A percentile compares a stretch with the other conserved stretches of the same genome.
Conservation (phyloP, 2,113 vertebrate species). For the Glaucomys volans region DNA sequence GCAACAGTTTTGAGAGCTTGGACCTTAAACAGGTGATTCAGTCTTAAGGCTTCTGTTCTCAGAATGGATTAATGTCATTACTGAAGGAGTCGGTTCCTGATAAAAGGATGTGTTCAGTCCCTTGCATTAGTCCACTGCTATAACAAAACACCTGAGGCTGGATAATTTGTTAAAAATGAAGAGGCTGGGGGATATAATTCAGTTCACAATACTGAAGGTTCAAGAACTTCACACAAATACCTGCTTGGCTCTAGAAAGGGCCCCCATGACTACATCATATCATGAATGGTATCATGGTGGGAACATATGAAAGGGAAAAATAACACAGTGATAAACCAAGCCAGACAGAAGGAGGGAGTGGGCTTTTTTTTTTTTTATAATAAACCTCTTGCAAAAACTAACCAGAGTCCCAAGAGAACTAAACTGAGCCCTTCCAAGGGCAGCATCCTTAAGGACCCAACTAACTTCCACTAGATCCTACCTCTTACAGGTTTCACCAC, state of each 20-base stretch:
- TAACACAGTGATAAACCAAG: not conserved
- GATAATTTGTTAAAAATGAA: not conserved
- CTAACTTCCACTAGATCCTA: not conserved
- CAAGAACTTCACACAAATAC: too few species aligned
- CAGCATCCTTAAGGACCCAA: not conserved
- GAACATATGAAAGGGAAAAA: not conserved
- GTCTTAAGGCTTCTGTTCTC: not conserved
- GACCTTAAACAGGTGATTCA: not conserved
- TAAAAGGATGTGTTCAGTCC: not conserved
- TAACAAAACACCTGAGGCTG: not conserved
- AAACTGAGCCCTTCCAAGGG: not conserved
- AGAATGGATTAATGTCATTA: too few species aligned
- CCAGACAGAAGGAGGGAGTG: not conserved
- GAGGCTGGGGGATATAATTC: too few species aligned
- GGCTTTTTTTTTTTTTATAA: not conserved
- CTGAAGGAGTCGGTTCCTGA: not conserved
- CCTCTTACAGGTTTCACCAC: not conserved
- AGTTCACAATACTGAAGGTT: not conserved
- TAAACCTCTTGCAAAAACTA: not conserved
- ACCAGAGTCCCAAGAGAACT: not conserved
- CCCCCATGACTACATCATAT: not conserved
- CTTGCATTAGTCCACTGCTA: not conserved
- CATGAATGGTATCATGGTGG: not conserved
- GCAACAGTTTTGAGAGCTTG: not conserved
- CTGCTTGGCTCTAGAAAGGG: not conserved